Conservation (phyloP, 2,113 vertebrate genomes). For the Phainopepla nitens region DNA sequence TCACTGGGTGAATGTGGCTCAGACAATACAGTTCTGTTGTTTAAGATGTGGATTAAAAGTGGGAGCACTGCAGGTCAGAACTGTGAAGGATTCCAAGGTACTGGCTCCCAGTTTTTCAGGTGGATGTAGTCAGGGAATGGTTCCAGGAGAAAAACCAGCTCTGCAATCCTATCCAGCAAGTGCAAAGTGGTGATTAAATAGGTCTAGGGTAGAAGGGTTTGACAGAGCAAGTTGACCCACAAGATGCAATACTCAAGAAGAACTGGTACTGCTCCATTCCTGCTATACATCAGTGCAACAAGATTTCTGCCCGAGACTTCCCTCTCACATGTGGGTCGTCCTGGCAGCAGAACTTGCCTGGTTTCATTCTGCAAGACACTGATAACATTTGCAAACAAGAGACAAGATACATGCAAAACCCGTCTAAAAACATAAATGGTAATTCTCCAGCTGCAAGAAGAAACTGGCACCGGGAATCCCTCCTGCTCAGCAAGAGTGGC, state of each 20-base stretch:
- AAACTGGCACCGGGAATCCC: background rate
- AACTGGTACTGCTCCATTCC: slow-evolving; percentile 30
- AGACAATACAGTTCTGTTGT: background rate
- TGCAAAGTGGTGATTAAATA: background rate
- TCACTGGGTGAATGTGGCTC: background rate
- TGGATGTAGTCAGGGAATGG: background rate
- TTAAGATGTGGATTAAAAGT: background rate
- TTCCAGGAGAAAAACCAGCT: background rate
- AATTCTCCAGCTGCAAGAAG: background rate
- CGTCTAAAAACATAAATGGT: background rate
- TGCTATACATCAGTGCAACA: background rate
- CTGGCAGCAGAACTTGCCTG: background rate
- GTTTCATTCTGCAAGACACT: slow-evolving; percentile 11
- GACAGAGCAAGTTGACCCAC: background rate
- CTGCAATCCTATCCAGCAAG: background rate
- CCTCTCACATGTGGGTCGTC: background rate
- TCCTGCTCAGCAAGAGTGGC: background rate
- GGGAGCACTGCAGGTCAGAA: background rate
- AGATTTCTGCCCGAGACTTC: background rate
- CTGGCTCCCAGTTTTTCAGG: background rate
- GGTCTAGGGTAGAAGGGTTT: background rate
- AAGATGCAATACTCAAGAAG: background rate
- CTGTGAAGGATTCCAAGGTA: background rate
- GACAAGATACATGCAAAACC: background rate
- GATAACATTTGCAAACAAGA: slow-evolving; percentile 23